phyloP scores from a whole-genome alignment of 2,797 vertebrate genomes.

The Acanthornis magna region DNA sequence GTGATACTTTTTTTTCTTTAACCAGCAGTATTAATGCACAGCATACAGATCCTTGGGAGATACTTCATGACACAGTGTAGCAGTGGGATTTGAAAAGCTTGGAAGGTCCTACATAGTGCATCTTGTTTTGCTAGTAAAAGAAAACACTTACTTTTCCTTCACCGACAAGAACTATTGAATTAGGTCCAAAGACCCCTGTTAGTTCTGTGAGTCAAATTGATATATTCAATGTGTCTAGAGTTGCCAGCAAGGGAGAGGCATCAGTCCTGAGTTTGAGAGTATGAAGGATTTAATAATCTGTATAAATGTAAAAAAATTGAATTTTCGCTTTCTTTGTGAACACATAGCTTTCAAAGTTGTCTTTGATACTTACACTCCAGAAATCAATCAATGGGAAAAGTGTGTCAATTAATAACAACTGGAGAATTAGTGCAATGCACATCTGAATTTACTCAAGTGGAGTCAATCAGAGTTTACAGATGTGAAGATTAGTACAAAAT shows the following conservation, averaged over 20 bases:
- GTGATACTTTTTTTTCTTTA: neutral
- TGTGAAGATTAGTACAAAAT: neutral
- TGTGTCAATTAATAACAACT: neutral
- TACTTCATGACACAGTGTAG: neutral
- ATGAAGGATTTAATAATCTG: neutral
- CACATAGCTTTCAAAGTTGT: neutral
- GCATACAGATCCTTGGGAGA: neutral
- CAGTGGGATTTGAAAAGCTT: neutral
- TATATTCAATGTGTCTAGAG: neutral
- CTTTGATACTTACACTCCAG: neutral
- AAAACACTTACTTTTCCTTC: neutral
- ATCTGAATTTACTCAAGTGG: neutral
- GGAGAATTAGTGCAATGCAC: neutral
- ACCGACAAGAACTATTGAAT: neutral
- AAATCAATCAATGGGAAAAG: neutral
- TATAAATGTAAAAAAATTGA: neutral
- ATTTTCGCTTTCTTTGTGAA: constrained; percentile 13
- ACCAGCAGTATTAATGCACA: neutral
- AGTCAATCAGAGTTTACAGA: neutral
- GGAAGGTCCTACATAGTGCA: neutral
- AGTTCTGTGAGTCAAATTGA: neutral
- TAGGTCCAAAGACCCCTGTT: neutral
- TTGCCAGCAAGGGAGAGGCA: neutral
- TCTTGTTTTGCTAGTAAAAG: neutral
- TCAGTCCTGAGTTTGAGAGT: neutral